Evolutionary conservation across 2,888 invertebrate genomes (phyloP).

Genomic region (Drosophila mettleri): DNA sequence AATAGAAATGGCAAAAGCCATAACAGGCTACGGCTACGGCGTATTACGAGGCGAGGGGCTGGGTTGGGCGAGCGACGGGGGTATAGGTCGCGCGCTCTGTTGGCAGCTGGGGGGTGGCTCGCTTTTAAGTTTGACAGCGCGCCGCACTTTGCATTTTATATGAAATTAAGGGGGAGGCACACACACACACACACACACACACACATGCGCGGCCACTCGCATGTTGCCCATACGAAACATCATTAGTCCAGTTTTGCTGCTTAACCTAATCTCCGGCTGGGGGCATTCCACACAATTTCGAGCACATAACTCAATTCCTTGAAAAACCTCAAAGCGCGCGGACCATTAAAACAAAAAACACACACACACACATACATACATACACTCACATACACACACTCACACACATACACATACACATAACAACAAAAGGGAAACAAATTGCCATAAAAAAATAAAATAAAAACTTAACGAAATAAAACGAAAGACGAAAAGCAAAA

Average conservation of each 20-base stretch:
- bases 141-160: constrained; percentile 64
- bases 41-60: background rate
- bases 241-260: constrained; percentile 19
- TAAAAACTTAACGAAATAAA: constrained; percentile 2
- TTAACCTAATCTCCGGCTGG: constrained; percentile 43
- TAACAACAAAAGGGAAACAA: constrained; percentile 50
- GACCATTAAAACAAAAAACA: constrained; percentile 37
- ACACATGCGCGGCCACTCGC: background rate
- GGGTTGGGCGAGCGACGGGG: background rate
- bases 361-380: constrained; percentile 10
- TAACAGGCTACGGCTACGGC: constrained; percentile 12
- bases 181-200: constrained; percentile 1
- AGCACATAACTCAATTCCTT: constrained; percentile 33
- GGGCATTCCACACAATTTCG: constrained; percentile 33
- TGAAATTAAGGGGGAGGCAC: constrained; percentile 23
- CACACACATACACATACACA: no score
- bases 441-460: constrained; percentile 51
- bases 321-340: constrained; percentile 43
- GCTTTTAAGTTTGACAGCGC: constrained; percentile 59
- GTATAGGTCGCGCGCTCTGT: background rate
- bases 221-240: constrained; percentile 5
- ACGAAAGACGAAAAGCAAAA: constrained; percentile 7
- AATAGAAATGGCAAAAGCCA: constrained; percentile 54
- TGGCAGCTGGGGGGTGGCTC: constrained; percentile 24
- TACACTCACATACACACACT: background rate